Evolutionary conservation across 2,797 vertebrate genomes (phyloP), one percentile per base, ranked within the genome.

Genomic region (Cynopterus sphinx): DNA sequence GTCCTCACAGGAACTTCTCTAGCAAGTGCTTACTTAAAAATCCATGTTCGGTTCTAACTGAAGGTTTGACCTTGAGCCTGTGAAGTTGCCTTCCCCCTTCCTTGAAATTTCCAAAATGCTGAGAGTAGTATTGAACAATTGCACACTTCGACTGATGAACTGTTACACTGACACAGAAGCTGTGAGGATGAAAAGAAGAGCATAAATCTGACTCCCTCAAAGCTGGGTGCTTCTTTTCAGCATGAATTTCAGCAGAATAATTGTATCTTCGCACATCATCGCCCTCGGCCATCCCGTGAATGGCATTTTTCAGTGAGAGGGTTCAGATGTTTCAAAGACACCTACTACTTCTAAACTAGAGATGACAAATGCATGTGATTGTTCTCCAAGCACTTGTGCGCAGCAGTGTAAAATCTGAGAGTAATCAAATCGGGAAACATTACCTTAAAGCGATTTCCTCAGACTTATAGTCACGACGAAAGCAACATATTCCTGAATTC

Each of bases 361-460:
- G 65, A 84, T 92, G 95, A 97, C 77, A 90, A 96, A 95, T 95
- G 75, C 24, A 36, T 39, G 68, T 63, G 91, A 89, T 93, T 93
- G 74, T 91, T 86, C 63, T 73, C 57, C 39, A 79, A 90, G 74
- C 59, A 63, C 28, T 91, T 93, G 84, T 74, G 95, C 81, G 77
- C 71, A 90, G 85, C 73, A 67, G 77, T 92, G 77, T 96, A 88
- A 92, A 82, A 92, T 86, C 9, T 93, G 73, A 46, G 41, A 16
- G 87, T 95, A 83, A 96, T 96, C 85, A 88, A 96, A 97, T 97
- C 94, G 94, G 71, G 81, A 96, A 95, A 88, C 68, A 65, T 2
- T 71, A 82, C 74, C 90, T 90, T 83, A 83, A 67, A 95, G 77
- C 85, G 86, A 91, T 97, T 92, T 97, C 73, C n/a, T 90, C 68